Percentiles rank a stretch among this genome's conserved stretches.
Conservation (phyloP, 2,113 vertebrate genomes). For the Pachyramphus minor region DNA sequence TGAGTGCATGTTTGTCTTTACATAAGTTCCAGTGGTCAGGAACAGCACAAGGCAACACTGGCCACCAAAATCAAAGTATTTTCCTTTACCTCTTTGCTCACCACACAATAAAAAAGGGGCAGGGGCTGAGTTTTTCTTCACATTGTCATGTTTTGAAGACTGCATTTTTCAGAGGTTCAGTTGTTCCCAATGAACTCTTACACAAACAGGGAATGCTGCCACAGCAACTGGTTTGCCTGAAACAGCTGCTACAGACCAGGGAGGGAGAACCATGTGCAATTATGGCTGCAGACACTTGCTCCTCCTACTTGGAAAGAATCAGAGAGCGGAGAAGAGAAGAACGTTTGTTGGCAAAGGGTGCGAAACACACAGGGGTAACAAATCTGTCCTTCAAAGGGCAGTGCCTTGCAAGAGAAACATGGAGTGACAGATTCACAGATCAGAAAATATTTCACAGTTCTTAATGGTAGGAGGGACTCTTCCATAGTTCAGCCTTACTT, state of each 20-base stretch:
- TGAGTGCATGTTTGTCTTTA: not conserved
- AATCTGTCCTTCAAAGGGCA: not conserved
- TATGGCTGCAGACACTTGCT: not conserved
- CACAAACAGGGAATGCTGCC: not conserved
- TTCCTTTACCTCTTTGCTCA: not conserved
- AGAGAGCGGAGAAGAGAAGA: not conserved
- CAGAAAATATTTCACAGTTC: not conserved
- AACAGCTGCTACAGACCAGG: not conserved
- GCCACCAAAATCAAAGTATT: not conserved
- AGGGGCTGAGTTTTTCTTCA: not conserved
- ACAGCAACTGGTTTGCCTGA: not conserved
- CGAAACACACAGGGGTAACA: not conserved
- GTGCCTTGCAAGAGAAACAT: not conserved
- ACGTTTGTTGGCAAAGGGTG: not conserved
- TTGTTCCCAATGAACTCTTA: not conserved
- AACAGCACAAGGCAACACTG: not conserved
- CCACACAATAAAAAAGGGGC: not conserved
- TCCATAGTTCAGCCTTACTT: not conserved
- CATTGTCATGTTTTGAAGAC: not conserved
- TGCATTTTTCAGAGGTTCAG: not conserved
- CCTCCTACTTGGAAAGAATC: not conserved
- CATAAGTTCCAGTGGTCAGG: not conserved
- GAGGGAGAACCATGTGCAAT: rapidly evolving
- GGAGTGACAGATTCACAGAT: not conserved
- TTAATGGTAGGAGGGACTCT: not conserved